Evolutionary conservation across 2,113 vertebrate genomes (phyloP), one percentile per base, ranked within the genome.

Genomic region (Rhinoptilus africanus): DNA sequence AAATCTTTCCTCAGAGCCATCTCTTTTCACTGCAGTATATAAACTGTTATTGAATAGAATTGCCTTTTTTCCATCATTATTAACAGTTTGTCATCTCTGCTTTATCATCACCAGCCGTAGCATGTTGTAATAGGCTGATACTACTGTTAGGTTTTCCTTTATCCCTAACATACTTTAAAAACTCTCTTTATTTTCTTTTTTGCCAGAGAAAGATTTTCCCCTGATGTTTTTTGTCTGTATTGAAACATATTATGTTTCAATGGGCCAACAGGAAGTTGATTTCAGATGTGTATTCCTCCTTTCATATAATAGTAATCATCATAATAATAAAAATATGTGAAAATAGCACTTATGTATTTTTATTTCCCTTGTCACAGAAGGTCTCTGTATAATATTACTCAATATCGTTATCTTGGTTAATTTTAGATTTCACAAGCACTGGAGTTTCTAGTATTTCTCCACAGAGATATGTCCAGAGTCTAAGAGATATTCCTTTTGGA

Each of bases 311-410:
- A 75, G 54, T 27, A 93, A 94, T 92, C 81, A 92, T 91, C 66
- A 87, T 87, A 6, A 91, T 79, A 20, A 94, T 91, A 91, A 97
- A 97, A 96, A 78, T 79, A 85, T 12, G 47, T 84, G 57, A 43
- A 95, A 96, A 96, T 71, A 89, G 37, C 77, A 79, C 81, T 94
- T 83, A 60, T 0, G 26, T 92, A 91, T 95, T 97, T 92, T 93
- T 92, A 95, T 95, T 97, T 96, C 87, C 93, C 96, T 91, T 94
- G 87, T 79, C 94, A 79, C 84, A 76, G 53, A 57, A 88, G 57
- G 71, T 94, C 89, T 79, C 84, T 82, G 30, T 69, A 57, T 77
- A 94, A 71, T 91, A 92, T 79, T 95, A 76, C 73, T 88, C 91
- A 94, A 41, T 89, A 88, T 37, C 74, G 48, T 89, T 89, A 68